Percentiles rank a stretch among this genome's conserved stretches.
Conservation (phyloP, 1,140 invertebrate species). For the Sitophilus oryzae region DNA sequence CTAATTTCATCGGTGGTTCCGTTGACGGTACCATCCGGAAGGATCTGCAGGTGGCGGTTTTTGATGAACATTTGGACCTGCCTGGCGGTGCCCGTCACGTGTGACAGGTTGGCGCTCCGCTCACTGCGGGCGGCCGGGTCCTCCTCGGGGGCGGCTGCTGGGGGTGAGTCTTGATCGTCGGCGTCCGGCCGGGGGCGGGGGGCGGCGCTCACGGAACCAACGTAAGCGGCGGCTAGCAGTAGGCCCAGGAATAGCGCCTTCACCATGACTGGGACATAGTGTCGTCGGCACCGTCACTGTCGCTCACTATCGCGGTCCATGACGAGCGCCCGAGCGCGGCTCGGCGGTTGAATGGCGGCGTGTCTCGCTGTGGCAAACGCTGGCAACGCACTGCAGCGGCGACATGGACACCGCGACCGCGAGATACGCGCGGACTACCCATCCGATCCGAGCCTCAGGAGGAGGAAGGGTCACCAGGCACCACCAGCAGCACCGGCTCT, state of each 20-base stretch:
- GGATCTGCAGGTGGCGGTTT: conserved; percentile 68
- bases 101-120: conserved; percentile 67
- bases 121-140: conserved; percentile 47
- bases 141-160: conserved; percentile 28
- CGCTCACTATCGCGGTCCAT: conserved; percentile 29
- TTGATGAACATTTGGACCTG: conserved; percentile 77
- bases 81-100: conserved; percentile 63
- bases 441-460: no score
- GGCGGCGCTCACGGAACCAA: conserved; percentile 39
- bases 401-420: conserved; percentile 29
- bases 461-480: no score
- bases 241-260: conserved; percentile 43
- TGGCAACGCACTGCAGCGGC: conserved; percentile 32
- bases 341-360: conserved; percentile 4
- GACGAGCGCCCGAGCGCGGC: neutral
- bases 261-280: conserved; percentile 46
- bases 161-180: no score
- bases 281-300: conserved; percentile 40
- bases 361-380: conserved; percentile 4
- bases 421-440: conserved; percentile 31
- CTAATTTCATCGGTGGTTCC: conserved; percentile 67
- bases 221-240: conserved; percentile 40
- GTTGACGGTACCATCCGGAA: conserved; percentile 73
- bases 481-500: no score
- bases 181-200: conserved; percentile 25